phyloP scores from a whole-genome alignment of 64 coral and sea anemone genomes.

The Exaiptasia diaphana region DNA sequence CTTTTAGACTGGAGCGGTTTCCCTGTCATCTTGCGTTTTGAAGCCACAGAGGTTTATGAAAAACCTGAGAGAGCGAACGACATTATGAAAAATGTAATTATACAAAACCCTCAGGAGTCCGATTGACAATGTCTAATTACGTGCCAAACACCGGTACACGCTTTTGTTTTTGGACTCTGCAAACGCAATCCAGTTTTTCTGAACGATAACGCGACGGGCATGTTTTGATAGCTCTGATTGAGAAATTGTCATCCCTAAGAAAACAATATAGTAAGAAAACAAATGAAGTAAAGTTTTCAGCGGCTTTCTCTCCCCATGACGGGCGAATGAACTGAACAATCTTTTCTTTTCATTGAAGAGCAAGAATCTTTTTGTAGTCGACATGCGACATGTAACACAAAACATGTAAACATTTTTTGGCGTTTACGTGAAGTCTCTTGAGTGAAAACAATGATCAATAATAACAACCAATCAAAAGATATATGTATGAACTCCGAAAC shows the following conservation, averaged over 20 bases:
- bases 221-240: conserved; percentile 42
- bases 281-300: conserved; percentile 39
- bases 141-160: conserved; percentile 58
- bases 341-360: no score
- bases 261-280: neutral
- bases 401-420: no score
- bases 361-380: no score
- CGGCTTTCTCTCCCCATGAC: neutral
- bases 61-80: neutral
- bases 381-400: no score
- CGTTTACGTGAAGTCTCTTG: no score
- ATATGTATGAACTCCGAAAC: no score
- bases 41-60: conserved; percentile 23
- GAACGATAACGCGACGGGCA: neutral
- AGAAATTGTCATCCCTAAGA: conserved; percentile 39
- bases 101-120: conserved; percentile 49
- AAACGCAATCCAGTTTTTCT: conserved; percentile 5
- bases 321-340: no score
- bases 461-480: no score
- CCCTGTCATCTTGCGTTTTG: conserved; percentile 63
- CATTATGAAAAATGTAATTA: conserved; percentile 98
- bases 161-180: conserved; percentile 54
- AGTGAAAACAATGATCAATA: no score
- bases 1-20: conserved; percentile 87
- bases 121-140: conserved; percentile 78